phyloP scores from a whole-genome alignment of 2,888 invertebrate species.

The Unio delphinus region DNA sequence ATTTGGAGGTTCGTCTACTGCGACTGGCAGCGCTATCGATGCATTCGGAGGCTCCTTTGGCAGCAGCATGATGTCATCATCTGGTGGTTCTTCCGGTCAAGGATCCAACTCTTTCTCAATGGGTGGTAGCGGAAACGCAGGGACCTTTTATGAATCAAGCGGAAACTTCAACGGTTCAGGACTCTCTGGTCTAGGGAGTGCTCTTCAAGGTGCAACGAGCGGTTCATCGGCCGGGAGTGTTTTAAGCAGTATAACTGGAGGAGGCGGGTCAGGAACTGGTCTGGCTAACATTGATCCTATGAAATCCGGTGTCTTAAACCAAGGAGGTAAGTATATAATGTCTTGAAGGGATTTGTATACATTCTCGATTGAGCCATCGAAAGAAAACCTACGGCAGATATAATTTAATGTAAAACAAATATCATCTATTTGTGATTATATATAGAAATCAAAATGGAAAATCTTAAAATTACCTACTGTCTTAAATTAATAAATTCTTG shows the following conservation, averaged over 20 bases:
- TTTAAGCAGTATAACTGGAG: conserved; percentile 6
- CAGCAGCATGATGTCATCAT: neutral
- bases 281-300: conserved; percentile 18
- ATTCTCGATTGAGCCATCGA: no score
- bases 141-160: conserved; percentile 2
- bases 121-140: neutral
- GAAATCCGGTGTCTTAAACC: conserved; percentile 24
- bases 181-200: neutral
- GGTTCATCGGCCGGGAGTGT: conserved; percentile 5
- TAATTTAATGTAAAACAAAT: no score
- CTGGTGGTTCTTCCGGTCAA: no score
- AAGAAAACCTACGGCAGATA: no score
- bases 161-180: neutral
- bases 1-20: no score
- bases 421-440: no score
- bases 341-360: no score
- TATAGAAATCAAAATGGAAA: no score
- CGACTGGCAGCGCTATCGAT: conserved; percentile 2
- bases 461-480: no score
- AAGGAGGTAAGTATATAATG: conserved; percentile 14
- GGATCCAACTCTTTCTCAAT: conserved; percentile 2
- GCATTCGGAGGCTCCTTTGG: neutral
- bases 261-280: conserved; percentile 8
- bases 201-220: neutral
- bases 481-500: no score